A percentile compares a stretch with the other conserved stretches of the same genome.
These are phyloP conservation scores for Aphidius gifuensis DNA, from an alignment of 1,140 invertebrate species.

Conservation along the genomic window DNA sequence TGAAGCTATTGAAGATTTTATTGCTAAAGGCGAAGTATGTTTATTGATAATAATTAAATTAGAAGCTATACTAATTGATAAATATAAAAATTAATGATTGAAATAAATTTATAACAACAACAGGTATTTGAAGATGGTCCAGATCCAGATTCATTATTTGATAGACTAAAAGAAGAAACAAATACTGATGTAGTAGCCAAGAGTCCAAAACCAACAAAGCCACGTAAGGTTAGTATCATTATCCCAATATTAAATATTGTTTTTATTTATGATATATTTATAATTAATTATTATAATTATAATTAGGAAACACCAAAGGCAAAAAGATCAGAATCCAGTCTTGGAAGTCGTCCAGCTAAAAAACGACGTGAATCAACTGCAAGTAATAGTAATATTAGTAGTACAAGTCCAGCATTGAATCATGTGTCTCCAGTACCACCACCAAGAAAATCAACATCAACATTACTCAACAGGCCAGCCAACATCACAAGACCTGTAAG, in stretches of 20 bases:
- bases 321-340: conserved; percentile 43
- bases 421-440: conserved; percentile 54
- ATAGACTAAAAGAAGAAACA: conserved; percentile 64
- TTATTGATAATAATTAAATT: background rate
- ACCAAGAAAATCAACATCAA: conserved; percentile 56
- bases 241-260: conserved; percentile 4
- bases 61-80: too few species aligned
- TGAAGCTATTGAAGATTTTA: conserved; percentile 81
- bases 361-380: conserved; percentile 50
- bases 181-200: conserved; percentile 48
- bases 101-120: background rate
- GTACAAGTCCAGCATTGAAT: conserved; percentile 52
- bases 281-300: conserved; percentile 7
- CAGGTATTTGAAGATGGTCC: conserved; percentile 53
- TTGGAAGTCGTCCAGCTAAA: conserved; percentile 42
- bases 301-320: conserved; percentile 46
- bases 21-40: conserved; percentile 67
- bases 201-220: conserved; percentile 54
- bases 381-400: conserved; percentile 44
- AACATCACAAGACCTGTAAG: conserved; percentile 69
- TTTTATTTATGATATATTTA: conserved; percentile 1
- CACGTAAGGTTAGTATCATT: conserved; percentile 44
- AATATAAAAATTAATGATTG: background rate
- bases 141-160: conserved; percentile 67
- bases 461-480: conserved; percentile 64